Base-by-base conservation (phyloP, 2,888 invertebrate species). In the Hirudinaria manillensis region DNA sequence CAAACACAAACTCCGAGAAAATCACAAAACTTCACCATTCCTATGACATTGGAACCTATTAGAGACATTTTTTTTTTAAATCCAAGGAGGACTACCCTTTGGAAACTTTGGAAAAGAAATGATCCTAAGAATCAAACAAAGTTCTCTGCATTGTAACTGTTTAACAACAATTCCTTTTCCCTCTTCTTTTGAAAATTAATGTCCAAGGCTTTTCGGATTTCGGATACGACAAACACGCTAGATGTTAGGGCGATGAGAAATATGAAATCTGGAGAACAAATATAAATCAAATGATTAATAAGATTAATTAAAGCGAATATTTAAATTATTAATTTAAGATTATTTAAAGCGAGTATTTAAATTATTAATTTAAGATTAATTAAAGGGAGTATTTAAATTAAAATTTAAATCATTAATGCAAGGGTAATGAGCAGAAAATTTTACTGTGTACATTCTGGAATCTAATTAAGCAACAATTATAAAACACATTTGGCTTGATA, bases 211-310 rank as follows among this genome's bases (percentile, higher is more conserved):
- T 98, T 98, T 86, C 94, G 94, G 45, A 93, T 85, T 87, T 98
- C 98, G 78, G 94, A 93, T 76, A 95, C 91, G 76, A 94, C 88
- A 87, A 96, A 95, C 73, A 99, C 98, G 79, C 93, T 93, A n/a
- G 98, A 99, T 32, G 98, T 94, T 76, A 99, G 88, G 80, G 90
- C 89, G 38, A 94, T 89, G 80, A 99, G 89, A 87, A 97, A 94
- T 81, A 93, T 85, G 84, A 98, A 90, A 89, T 99, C 95, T 93
- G 89, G 55, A 89, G 89, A 75, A 77, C 74, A 79, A 61, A 16
- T 61, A 29, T 61, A 1, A 4, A 61, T 6, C n/a, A 61, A 61
- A 61, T 10, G 7, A 29, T 21, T 61, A 27, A 61, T 61, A 10
- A 61, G 29, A 61, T 21, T 16, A 53, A 53, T 16, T 21, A 16